A percentile compares a stretch with the other conserved stretches of the same genome.
Evolutionary conservation across 92 coral and sea anemone genomes (phyloP).

Genomic region (Blastomussa wellsi): DNA sequence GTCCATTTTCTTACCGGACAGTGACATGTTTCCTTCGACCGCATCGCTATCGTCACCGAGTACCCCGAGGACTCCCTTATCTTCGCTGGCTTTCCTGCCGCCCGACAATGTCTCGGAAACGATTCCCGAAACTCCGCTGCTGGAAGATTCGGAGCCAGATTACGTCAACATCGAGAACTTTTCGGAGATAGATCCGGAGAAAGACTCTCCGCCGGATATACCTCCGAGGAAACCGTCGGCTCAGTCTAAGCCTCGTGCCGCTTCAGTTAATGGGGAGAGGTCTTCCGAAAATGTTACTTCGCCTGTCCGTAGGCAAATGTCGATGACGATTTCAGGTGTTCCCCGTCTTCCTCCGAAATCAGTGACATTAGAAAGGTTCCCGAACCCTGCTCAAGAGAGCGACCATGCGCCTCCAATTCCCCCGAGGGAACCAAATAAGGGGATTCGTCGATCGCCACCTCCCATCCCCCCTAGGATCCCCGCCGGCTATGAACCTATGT

Average conservation of each 20-base stretch:
- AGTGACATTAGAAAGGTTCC: constrained; percentile 31
- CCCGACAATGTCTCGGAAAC: constrained; percentile 62
- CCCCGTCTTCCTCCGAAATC: constrained; percentile 32
- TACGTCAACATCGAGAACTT: constrained; percentile 85
- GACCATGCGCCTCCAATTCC: constrained; percentile 77
- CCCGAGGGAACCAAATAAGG: constrained; percentile 66
- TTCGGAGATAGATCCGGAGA: constrained; percentile 82
- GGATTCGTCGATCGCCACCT: constrained; percentile 55
- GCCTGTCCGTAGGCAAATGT: constrained; percentile 44
- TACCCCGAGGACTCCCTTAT: constrained; percentile 61
- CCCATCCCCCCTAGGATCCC: constrained; percentile 79
- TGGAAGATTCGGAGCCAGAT: constrained; percentile 77
- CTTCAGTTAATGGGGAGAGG: constrained; percentile 45
- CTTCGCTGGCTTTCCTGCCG: constrained; percentile 57
- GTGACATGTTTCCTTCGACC: constrained; percentile 51
- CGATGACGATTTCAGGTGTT: constrained; percentile 17
- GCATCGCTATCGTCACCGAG: constrained; percentile 54
- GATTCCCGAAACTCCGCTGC: constrained; percentile 70
- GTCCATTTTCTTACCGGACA: constrained; percentile 54
- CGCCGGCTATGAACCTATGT: constrained; percentile 21
- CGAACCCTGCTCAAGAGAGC: constrained; percentile 20
- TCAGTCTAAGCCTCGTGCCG: constrained; percentile 63
- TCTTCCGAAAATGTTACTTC: constrained; percentile 42
- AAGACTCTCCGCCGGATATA: constrained; percentile 69
- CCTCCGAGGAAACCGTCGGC: constrained; percentile 71